Evolutionary conservation across 2,797 vertebrate genomes (phyloP).

Genomic region (Chaenodraco wilsoni): DNA sequence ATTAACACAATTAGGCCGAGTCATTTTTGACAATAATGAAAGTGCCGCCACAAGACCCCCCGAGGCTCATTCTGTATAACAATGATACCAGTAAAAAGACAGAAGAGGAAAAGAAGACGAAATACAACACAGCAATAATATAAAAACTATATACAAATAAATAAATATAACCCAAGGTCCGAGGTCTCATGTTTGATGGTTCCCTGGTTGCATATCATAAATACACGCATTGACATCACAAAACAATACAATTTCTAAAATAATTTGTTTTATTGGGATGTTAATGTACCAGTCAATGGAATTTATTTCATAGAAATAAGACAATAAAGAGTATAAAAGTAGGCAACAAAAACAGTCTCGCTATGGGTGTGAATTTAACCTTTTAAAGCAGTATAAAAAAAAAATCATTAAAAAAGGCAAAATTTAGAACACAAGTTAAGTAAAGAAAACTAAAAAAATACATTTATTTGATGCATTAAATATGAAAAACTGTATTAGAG

Average conservation of each 20-base stretch:
- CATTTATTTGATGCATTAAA: background rate
- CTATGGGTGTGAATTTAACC: background rate
- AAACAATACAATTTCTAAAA: too few species aligned
- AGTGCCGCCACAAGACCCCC: background rate
- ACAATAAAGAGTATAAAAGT: background rate
- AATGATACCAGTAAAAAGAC: too few species aligned
- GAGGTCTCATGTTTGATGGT: too few species aligned
- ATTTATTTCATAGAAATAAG: background rate
- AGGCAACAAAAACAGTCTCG: background rate
- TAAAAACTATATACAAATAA: background rate
- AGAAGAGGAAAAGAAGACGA: background rate
- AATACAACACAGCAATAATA: background rate
- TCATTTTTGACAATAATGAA: slow-evolving; percentile 8
- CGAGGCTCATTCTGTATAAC: background rate
- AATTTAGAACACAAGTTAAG: background rate
- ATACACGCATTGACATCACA: too few species aligned
- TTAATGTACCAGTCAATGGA: background rate
- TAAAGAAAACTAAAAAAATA: background rate
- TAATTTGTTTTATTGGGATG: background rate
- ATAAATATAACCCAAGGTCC: background rate
- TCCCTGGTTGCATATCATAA: too few species aligned
- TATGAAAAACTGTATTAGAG: background rate
- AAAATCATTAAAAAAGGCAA: background rate
- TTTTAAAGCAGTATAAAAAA: background rate
- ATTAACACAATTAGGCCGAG: slow-evolving; percentile 46